phyloP scores from a whole-genome alignment of 2,888 invertebrate species.

The Oxytorus armatus region DNA sequence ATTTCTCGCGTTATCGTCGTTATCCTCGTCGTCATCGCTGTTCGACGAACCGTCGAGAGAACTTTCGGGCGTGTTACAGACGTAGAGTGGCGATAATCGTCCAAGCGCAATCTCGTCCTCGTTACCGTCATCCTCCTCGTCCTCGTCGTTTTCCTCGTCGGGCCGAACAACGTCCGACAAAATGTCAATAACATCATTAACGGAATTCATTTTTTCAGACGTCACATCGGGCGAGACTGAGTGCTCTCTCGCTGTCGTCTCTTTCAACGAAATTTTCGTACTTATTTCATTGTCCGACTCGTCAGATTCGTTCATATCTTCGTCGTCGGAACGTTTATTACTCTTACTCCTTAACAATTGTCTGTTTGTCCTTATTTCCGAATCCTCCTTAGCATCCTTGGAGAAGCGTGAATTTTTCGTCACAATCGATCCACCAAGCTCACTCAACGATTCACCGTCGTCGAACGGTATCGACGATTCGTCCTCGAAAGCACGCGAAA shows the following conservation, averaged over 20 bases:
- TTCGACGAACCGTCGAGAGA: conserved; percentile 75
- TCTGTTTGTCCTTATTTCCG: conserved; percentile 21
- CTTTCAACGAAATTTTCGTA: conserved; percentile 16
- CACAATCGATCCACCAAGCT: conserved; percentile 37
- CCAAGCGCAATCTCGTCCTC: conserved; percentile 74
- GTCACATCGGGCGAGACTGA: conserved; percentile 71
- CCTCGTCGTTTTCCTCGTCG: conserved; percentile 69
- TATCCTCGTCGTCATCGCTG: conserved; percentile 67
- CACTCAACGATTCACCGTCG: conserved; percentile 65
- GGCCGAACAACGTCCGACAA: conserved; percentile 68
- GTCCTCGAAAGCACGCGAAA: conserved; percentile 78
- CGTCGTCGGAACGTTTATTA: conserved; percentile 49
- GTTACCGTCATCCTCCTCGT: conserved; percentile 69
- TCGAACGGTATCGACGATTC: conserved; percentile 72
- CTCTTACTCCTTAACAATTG: conserved; percentile 48
- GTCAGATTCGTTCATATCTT: conserved; percentile 23
- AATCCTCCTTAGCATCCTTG: conserved; percentile 8
- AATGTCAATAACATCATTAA: conserved; percentile 58
- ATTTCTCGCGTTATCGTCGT: conserved; percentile 7
- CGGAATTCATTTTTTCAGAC: conserved; percentile 69
- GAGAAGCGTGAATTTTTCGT: conserved; percentile 1
- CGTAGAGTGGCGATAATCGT: conserved; percentile 79
- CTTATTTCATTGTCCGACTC: conserved; percentile 22
- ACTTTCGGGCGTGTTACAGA: conserved; percentile 76
- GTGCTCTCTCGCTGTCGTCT: conserved; percentile 69